Evolutionary conservation across 2,797 vertebrate genomes (phyloP).

Genomic region (Fringilla coelebs): DNA sequence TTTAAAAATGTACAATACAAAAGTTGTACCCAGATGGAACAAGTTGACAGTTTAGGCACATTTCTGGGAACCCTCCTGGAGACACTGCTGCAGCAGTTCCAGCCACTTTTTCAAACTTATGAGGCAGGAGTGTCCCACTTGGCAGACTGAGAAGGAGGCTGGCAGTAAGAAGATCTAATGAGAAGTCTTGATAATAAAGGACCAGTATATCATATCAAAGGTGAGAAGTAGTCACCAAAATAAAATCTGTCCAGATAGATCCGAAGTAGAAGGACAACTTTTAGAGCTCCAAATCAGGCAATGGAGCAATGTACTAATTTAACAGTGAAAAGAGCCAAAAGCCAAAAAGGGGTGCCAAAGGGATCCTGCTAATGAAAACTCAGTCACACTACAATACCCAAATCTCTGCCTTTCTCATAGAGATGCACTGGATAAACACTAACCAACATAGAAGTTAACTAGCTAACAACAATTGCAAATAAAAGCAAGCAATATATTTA

Average conservation of each 20-base stretch:
- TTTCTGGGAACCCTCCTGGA: background rate
- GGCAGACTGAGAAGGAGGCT: background rate
- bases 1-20: background rate
- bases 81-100: background rate
- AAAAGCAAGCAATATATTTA: background rate
- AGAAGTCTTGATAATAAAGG: background rate
- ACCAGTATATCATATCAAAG: background rate
- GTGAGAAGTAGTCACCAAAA: background rate
- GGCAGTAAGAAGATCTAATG: background rate
- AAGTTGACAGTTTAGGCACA: background rate
- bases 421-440: background rate
- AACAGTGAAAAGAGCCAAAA: background rate
- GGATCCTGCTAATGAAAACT: background rate
- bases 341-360: background rate
- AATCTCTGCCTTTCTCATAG: rapidly evolving
- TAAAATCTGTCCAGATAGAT: background rate
- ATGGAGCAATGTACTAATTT: background rate
- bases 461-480: background rate
- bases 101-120: background rate
- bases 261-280: background rate
- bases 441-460: background rate
- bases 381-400: background rate
- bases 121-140: background rate
- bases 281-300: background rate
- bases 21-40: background rate